phyloP scores from a whole-genome alignment of 1,140 invertebrate genomes.

The Bombus picipes region DNA sequence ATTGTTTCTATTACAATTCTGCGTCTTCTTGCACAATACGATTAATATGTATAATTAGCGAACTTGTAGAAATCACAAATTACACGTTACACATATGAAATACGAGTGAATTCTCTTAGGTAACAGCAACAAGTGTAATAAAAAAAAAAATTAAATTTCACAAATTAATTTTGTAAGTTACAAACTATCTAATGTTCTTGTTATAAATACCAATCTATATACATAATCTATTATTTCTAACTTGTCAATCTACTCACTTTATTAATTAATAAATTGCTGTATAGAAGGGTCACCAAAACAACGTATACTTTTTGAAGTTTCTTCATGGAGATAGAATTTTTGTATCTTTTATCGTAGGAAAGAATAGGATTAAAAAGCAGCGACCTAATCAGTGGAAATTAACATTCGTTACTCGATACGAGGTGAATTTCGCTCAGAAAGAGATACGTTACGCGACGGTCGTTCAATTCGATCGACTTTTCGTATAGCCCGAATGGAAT shows the following conservation, averaged over 20 bases:
- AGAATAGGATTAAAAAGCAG: neutral
- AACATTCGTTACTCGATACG: neutral
- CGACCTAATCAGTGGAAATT: neutral
- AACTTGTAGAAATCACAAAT: no score
- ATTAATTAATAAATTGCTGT: neutral
- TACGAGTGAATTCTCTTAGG: neutral
- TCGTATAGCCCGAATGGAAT: neutral
- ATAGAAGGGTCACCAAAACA: fast-evolving
- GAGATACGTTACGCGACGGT: no score
- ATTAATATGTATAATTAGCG: no score
- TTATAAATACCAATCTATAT: no score
- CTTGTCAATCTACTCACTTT: neutral
- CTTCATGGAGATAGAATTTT: neutral
- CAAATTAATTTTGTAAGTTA: no score
- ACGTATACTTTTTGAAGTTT: neutral
- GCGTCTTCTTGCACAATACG: no score
- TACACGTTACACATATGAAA: no score
- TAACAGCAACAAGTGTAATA: neutral
- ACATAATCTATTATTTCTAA: neutral
- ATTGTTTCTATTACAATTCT: no score
- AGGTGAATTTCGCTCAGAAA: neutral
- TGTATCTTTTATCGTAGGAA: neutral
- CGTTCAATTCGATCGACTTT: constrained; percentile 16
- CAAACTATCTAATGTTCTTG: no score
- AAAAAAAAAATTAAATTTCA: no score